phyloP scores from a whole-genome alignment of 2,888 invertebrate species.

The Uloborus plumipes region DNA sequence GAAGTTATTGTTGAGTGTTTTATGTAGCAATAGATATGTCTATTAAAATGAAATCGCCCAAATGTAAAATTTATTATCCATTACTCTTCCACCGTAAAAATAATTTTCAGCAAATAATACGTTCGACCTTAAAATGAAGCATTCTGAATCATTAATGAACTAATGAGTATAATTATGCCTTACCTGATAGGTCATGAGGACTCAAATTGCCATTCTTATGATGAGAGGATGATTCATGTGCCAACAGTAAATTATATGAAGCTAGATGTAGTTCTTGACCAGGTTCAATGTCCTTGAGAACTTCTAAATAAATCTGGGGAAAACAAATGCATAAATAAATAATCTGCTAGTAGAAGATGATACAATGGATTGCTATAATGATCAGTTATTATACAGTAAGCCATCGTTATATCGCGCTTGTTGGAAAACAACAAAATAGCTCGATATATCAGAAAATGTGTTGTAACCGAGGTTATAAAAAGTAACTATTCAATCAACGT shows the following conservation, averaged over 20 bases:
- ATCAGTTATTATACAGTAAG: too few relatives aligned
- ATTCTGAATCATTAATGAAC: too few relatives aligned
- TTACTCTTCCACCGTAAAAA: too few relatives aligned
- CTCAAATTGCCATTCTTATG: constrained; percentile 43
- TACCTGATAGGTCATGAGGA: constrained; percentile 34
- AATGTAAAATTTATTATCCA: constrained; percentile 1
- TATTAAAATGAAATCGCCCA: not conserved
- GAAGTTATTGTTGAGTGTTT: too few relatives aligned
- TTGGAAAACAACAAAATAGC: too few relatives aligned
- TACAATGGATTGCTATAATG: not conserved
- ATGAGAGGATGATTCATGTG: constrained; percentile 46
- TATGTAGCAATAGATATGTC: too few relatives aligned
- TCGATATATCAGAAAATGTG: too few relatives aligned
- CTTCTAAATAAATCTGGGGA: constrained; percentile 57
- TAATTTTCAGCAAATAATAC: too few relatives aligned
- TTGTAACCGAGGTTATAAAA: too few relatives aligned
- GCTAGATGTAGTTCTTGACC: constrained; percentile 52
- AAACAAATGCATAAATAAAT: constrained; percentile 7
- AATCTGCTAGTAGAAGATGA: not conserved
- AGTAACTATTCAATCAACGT: too few relatives aligned
- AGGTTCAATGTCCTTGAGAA: constrained; percentile 49
- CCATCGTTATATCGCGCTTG: too few relatives aligned
- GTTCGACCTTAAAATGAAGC: too few relatives aligned
- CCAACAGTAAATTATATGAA: constrained; percentile 42
- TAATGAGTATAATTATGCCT: not conserved